Base-by-base conservation (phyloP, 92 coral and sea anemone species). In the Pocillopora grandis region DNA sequence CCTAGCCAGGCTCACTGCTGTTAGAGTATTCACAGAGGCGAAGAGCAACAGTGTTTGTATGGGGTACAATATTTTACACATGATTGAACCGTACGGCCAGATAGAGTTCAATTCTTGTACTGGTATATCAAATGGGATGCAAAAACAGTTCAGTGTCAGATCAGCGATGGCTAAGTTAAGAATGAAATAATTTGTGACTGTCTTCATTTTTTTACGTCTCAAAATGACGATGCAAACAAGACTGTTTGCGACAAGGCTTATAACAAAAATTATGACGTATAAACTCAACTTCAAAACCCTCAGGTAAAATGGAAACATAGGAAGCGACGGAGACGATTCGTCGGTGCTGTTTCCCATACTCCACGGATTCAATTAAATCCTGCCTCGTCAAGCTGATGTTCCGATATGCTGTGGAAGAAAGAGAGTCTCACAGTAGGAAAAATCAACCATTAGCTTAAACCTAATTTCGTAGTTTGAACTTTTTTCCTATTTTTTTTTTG, bases 161-260 rank as follows among this genome's bases (percentile, higher is more conserved):
- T 93, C 97, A 36, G 95, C 97, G 33, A 93, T 80, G 16, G 95
- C 93, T 72, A 93, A 66, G 75, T 93, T 93, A n/a, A 93, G 77
- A 65, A 93, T 93, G 76, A 93, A 93, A 65, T 91, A 91, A 77
- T 93, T 93, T 31, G 97, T 93, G 21, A 93, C 97, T 36, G 95
- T 93, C 74, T 93, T 93, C 97, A 93, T 93, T 66, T 86, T 89
- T 49, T 80, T 78, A 21, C 91, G 76, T 57, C 89, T 89, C 76
- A 92, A 61, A 65, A 93, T 93, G 64, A 93, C 87, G 12, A 79
- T 71, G 62, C 92, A 87, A 55, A 87, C 92, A 35, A 93, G 82
- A 27, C 33, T 55, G 15, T 70, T 70, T 20, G 57, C 75, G 18
- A 70, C 20, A 55, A 70, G 56, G 15, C 75, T 70, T 36, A 55